A percentile compares a stretch with the other conserved stretches of the same genome.
phyloP scores from a whole-genome alignment of 2,113 vertebrate genomes.

The Tragelaphus scriptus region DNA sequence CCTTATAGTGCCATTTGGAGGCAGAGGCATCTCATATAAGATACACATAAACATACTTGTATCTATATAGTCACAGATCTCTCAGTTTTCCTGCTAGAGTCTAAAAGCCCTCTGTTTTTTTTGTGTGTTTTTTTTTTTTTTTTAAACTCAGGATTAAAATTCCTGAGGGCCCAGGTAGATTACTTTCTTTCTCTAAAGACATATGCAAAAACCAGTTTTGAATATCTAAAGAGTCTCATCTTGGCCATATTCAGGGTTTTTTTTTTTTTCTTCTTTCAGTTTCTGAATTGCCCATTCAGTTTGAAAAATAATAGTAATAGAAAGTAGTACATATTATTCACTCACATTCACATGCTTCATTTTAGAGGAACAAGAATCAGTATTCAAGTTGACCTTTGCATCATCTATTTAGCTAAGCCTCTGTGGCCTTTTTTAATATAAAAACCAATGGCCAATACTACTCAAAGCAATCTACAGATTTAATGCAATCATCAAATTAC shows the following conservation, averaged over 20 bases:
- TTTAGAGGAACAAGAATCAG: neutral
- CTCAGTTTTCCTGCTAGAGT: neutral
- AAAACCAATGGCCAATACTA: neutral
- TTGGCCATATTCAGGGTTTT: neutral
- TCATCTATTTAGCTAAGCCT: neutral
- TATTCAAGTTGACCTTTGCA: neutral
- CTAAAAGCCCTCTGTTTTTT: neutral
- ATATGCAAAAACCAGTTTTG: neutral
- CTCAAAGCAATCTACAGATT: neutral
- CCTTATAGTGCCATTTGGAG: neutral
- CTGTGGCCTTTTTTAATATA: neutral
- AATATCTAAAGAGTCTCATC: neutral
- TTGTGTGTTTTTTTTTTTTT: neutral
- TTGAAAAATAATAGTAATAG: neutral
- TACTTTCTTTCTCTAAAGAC: neutral
- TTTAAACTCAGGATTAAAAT: neutral
- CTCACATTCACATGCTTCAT: neutral
- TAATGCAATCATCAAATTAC: neutral
- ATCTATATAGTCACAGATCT: neutral
- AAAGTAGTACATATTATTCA: neutral
- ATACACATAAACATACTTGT: neutral
- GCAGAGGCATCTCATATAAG: neutral
- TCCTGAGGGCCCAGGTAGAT: neutral
- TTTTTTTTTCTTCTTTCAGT: neutral
- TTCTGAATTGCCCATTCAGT: neutral